A percentile compares a stretch with the other conserved stretches of the same genome.
Conservation (phyloP, 2,888 invertebrate genomes). For the Cephus nigrinus region DNA sequence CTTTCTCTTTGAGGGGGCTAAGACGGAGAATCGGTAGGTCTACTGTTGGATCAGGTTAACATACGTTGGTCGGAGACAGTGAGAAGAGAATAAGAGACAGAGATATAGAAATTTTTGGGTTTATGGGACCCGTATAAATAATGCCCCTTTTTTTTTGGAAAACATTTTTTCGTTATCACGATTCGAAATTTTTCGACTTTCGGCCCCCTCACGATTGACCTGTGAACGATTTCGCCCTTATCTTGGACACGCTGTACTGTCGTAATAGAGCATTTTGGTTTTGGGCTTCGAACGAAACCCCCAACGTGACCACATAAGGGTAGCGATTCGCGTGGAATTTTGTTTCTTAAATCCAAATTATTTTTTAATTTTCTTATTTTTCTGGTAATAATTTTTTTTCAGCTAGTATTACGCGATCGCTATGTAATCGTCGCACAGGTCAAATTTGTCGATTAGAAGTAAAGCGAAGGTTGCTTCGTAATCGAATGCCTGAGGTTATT, state of each 20-base stretch:
- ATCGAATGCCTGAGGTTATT: not conserved
- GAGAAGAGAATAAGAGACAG: not conserved
- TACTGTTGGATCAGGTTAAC: not conserved
- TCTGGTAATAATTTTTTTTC: not conserved
- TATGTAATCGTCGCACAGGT: not conserved
- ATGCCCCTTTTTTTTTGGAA: not conserved
- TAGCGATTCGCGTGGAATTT: not conserved
- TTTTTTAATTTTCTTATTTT: not conserved
- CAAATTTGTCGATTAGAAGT: not conserved
- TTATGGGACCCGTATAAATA: not conserved
- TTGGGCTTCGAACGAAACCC: too few species aligned
- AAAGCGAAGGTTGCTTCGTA: not conserved
- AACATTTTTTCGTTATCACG: not conserved
- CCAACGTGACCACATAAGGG: not conserved
- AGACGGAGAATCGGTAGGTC: not conserved
- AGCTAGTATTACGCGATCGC: not conserved
- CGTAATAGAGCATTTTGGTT: not conserved
- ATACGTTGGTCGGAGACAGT: not conserved
- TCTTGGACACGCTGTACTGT: not conserved
- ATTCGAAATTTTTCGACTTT: not conserved
- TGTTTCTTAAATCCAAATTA: not conserved
- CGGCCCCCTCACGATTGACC: not conserved
- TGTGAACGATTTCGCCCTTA: not conserved
- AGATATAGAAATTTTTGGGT: not conserved
- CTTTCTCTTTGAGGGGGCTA: not conserved